Conservation (phyloP, 2,888 invertebrate species). For the Stramonita haemastoma region DNA sequence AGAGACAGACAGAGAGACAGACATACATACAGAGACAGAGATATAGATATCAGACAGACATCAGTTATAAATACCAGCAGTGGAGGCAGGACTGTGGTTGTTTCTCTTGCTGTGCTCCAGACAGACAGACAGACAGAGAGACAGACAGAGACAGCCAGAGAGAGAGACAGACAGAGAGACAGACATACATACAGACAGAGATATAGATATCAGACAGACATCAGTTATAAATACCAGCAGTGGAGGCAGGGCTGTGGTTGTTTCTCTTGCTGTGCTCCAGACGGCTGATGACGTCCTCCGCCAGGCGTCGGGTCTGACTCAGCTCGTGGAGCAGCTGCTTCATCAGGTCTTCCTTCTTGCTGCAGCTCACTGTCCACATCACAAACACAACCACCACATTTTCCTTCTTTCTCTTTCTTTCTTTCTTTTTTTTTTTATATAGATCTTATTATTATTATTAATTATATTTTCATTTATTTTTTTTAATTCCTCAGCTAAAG, state of each 20-base stretch:
- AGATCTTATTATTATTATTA: too few species aligned
- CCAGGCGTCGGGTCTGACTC: conserved; percentile 46
- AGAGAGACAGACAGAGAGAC: not conserved
- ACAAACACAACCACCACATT: too few species aligned
- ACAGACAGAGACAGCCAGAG: not conserved
- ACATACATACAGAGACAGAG: not conserved
- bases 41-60: not conserved
- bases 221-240: too few species aligned
- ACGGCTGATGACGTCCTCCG: conserved; percentile 45
- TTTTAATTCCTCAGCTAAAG: too few species aligned
- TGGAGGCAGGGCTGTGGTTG: conserved; percentile 38
- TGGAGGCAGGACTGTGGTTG: conserved; percentile 38
- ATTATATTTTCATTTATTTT: too few species aligned
- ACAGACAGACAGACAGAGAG: not conserved
- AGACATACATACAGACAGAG: not conserved
- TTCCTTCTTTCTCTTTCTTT: too few species aligned
- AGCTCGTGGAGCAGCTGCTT: conserved; percentile 46
- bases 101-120: conserved; percentile 42
- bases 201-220: too few species aligned
- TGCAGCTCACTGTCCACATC: conserved; percentile 14
- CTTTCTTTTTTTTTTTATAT: too few species aligned
- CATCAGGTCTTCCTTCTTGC: conserved; percentile 45
- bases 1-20: too few species aligned
- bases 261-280: conserved; percentile 42
- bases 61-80: conserved; percentile 21